Conservation (phyloP, 2,797 vertebrate genomes). For the Coracias cyanogaster region DNA sequence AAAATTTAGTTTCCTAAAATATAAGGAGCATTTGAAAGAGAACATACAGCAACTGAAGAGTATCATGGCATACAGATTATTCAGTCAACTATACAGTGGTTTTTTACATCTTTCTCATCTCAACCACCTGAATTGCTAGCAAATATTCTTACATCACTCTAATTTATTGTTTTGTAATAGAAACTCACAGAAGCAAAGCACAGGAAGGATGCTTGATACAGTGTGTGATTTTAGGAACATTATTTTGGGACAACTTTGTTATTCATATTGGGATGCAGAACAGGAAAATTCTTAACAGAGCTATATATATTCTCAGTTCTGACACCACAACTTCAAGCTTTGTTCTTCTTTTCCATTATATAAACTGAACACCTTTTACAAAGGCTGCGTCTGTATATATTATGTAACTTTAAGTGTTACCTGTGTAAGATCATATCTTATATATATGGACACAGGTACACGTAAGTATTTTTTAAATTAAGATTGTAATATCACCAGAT, state of each 20-base stretch:
- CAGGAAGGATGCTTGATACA: neutral
- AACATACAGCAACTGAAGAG: neutral
- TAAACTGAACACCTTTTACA: slow-evolving; percentile 66
- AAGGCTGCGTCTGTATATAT: slow-evolving; percentile 73
- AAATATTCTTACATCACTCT: neutral
- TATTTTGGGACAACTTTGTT: neutral
- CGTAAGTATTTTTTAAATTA: slow-evolving; percentile 69
- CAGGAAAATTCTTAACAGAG: slow-evolving; percentile 25
- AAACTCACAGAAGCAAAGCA: neutral
- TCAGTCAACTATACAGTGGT: neutral
- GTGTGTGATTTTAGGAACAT: neutral
- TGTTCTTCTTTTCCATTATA: slow-evolving; percentile 67
- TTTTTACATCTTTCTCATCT: neutral
- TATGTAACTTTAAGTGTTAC: slow-evolving; percentile 63
- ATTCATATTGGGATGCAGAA: neutral
- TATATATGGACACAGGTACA: slow-evolving; percentile 56
- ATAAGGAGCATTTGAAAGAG: neutral
- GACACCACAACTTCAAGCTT: slow-evolving; percentile 54
- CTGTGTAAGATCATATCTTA: slow-evolving; percentile 72
- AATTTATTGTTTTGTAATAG: neutral
- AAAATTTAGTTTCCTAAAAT: neutral
- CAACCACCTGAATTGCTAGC: neutral
- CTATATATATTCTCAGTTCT: slow-evolving; percentile 9
- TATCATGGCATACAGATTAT: neutral
- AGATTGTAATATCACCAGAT: slow-evolving; percentile 74